Percentiles rank a stretch among this genome's conserved stretches.
Conservation (phyloP, 2,113 vertebrate genomes). For the Raja brachyura region DNA sequence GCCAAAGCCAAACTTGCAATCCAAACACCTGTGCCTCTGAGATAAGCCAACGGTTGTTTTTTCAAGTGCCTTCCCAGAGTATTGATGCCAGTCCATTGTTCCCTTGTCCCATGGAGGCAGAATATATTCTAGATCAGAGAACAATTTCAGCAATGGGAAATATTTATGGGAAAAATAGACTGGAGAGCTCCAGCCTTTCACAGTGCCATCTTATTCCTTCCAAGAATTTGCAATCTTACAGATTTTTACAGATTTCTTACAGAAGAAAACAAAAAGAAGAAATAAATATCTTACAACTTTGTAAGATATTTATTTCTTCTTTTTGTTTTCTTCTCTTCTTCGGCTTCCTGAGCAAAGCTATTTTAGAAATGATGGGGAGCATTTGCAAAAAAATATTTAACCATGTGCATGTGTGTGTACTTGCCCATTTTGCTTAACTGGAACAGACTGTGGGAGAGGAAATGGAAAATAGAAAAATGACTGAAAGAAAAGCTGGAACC, state of each 20-base stretch:
- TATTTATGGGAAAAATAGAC: not conserved
- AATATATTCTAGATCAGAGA: slow-evolving; percentile 24
- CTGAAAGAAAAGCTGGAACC: slow-evolving; percentile 28
- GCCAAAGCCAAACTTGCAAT: no score
- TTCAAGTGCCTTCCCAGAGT: not conserved
- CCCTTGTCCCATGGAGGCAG: not conserved
- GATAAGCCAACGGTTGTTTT: not conserved
- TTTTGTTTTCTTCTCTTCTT: not conserved
- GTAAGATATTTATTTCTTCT: not conserved
- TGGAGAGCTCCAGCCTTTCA: not conserved
- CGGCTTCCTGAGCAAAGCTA: not conserved
- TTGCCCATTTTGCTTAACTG: slow-evolving; percentile 19
- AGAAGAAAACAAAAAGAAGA: no score
- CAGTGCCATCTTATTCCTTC: not conserved
- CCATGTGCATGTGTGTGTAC: slow-evolving; percentile 32
- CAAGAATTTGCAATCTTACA: not conserved
- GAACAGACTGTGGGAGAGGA: slow-evolving; percentile 22
- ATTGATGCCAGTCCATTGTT: not conserved
- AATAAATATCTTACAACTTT: not conserved
- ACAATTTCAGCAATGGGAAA: not conserved
- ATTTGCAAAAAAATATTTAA: slow-evolving; percentile 27
- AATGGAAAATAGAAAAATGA: slow-evolving; percentile 33
- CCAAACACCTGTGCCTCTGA: slow-evolving; percentile 21
- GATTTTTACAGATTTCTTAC: no score
- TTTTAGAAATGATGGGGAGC: not conserved